phyloP scores from a whole-genome alignment of 2,888 invertebrate species.

The Galeopsomyia nigrocyanea region DNA sequence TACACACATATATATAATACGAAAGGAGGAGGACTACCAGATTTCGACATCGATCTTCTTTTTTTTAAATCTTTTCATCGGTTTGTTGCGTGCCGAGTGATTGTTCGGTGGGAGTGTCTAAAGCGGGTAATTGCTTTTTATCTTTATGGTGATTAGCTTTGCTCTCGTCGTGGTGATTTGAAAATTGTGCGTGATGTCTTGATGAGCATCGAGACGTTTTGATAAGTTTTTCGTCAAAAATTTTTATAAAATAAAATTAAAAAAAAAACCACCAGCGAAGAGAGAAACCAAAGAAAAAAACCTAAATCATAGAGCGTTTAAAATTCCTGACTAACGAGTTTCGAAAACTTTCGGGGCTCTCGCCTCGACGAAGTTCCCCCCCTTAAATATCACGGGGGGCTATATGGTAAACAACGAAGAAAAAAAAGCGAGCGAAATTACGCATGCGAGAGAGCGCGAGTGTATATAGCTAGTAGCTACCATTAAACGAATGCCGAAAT shows the following conservation, averaged over 20 bases:
- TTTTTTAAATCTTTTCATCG: slow-evolving; percentile 3
- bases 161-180: no score
- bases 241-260: no score
- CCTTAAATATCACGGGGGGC: slow-evolving; percentile 4
- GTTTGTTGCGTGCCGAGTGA: no score
- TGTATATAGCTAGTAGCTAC: slow-evolving; percentile 10
- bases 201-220: no score
- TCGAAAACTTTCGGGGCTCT: slow-evolving; percentile 20
- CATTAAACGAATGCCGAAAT: slow-evolving; percentile 39
- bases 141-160: no score
- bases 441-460: slow-evolving; percentile 21
- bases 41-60: slow-evolving; percentile 29
- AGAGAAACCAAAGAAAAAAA: slow-evolving; percentile 1
- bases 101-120: no score
- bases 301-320: slow-evolving; percentile 38
- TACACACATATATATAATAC: no score
- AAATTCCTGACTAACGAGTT: slow-evolving; percentile 34
- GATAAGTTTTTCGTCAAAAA: no score
- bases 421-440: slow-evolving; percentile 34
- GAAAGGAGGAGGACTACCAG: slow-evolving; percentile 12
- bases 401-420: no score
- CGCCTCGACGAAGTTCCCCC: slow-evolving; percentile 12
- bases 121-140: no score
- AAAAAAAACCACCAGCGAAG: no score
- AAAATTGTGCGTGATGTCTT: no score